phyloP scores from a whole-genome alignment of 2,888 invertebrate genomes.

The Zaprionus lineosus region DNA sequence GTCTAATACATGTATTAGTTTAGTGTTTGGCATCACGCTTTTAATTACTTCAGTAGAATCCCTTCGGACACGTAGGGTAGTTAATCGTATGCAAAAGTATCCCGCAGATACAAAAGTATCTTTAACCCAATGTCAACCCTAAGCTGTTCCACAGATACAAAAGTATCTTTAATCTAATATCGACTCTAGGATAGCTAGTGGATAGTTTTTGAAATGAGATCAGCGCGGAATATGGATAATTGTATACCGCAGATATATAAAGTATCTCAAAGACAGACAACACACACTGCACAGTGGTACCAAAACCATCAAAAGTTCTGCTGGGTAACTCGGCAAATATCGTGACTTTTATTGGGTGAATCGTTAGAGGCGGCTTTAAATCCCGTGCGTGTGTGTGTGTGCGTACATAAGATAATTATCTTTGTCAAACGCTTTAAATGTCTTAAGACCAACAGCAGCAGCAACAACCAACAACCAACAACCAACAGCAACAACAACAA shows the following conservation, averaged over 20 bases:
- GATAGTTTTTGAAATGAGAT: no score
- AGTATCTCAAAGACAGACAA: neutral
- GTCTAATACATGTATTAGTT: no score
- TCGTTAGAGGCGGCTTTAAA: slow-evolving; percentile 60
- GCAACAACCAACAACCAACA: neutral
- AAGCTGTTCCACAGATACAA: no score
- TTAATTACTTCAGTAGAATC: no score
- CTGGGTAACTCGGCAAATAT: neutral
- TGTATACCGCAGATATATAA: neutral
- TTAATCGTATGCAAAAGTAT: neutral
- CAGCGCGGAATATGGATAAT: neutral
- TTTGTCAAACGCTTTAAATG: slow-evolving; percentile 65
- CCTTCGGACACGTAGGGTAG: no score
- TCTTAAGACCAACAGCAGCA: slow-evolving; percentile 32
- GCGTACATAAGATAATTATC: slow-evolving; percentile 61
- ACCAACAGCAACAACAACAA: slow-evolving; percentile 6
- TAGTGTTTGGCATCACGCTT: no score
- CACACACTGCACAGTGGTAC: slow-evolving; percentile 17
- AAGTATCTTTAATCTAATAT: no score
- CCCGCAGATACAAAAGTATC: neutral
- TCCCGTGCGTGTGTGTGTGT: slow-evolving; percentile 32
- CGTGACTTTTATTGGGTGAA: slow-evolving; percentile 42
- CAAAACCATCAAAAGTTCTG: slow-evolving; percentile 23
- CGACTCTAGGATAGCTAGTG: no score
- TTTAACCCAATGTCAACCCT: no score